phyloP scores from a whole-genome alignment of 2,888 invertebrate genomes.

The Drosophila differens region DNA sequence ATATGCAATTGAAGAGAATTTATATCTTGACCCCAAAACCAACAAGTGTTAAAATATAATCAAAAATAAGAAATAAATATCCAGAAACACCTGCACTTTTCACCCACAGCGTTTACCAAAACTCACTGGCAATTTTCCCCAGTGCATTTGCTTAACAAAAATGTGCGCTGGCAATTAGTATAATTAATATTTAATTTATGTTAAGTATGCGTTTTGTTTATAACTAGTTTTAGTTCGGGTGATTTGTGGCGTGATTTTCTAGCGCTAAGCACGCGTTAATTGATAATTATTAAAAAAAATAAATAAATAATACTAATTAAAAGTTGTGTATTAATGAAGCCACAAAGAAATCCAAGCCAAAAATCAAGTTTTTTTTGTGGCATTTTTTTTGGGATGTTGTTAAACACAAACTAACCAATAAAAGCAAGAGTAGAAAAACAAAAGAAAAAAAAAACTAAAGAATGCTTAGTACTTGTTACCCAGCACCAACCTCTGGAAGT shows the following conservation, averaged over 20 bases:
- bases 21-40: conserved; percentile 19
- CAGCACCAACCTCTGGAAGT: conserved; percentile 92
- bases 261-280: conserved; percentile 33
- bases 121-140: conserved; percentile 13
- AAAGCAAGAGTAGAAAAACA: conserved; percentile 54
- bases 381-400: conserved; percentile 8
- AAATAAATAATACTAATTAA: neutral
- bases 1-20: conserved; percentile 42
- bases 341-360: conserved; percentile 13
- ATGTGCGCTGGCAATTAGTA: conserved; percentile 40
- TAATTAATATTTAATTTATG: conserved; percentile 26
- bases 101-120: conserved; percentile 17
- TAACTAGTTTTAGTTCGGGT: conserved; percentile 32
- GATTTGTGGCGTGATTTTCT: conserved; percentile 36
- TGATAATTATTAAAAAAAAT: neutral
- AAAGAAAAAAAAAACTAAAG: neutral
- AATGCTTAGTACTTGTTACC: conserved; percentile 56
- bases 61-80: conserved; percentile 1
- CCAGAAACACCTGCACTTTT: neutral
- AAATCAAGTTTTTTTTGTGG: conserved; percentile 3
- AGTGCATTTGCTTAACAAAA: conserved; percentile 36
- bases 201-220: conserved; percentile 23
- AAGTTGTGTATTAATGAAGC: conserved; percentile 28
- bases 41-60: conserved; percentile 1
- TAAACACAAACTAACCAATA: conserved; percentile 25